Evolutionary conservation across 1,140 invertebrate genomes (phyloP).

Genomic region (Colletes latitarsis): DNA sequence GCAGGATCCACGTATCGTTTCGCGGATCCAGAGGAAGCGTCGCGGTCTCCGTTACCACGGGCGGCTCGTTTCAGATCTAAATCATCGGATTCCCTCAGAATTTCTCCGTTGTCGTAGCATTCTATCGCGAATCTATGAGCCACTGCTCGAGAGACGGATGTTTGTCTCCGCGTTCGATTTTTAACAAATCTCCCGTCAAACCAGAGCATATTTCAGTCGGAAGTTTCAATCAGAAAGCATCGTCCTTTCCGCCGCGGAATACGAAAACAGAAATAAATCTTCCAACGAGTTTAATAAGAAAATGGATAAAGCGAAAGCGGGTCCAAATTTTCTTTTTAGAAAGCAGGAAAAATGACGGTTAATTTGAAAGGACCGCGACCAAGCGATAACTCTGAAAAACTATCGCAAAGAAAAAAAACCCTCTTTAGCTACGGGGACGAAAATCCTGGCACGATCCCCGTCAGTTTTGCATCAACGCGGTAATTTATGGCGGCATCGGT

Average conservation of each 20-base stretch:
- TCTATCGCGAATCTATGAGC: neutral
- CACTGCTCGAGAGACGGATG: neutral
- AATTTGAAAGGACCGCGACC: too few species aligned
- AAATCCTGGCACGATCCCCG: neutral
- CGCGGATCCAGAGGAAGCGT: neutral
- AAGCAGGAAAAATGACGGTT: too few species aligned
- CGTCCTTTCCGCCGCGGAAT: neutral
- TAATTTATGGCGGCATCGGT: neutral
- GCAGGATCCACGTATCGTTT: neutral
- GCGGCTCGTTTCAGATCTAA: too few species aligned
- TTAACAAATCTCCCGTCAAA: slow-evolving; percentile 10
- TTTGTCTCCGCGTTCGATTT: slow-evolving; percentile 6
- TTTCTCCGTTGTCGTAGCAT: neutral
- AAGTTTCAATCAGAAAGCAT: neutral
- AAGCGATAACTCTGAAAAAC: too few species aligned
- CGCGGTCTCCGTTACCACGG: neutral
- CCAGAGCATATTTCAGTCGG: neutral
- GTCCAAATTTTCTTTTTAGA: too few species aligned
- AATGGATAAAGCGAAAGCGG: too few species aligned
- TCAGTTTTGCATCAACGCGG: neutral
- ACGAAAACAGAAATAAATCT: neutral
- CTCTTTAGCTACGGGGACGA: neutral
- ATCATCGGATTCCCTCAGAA: neutral
- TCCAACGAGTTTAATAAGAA: too few species aligned
- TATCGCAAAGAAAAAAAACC: too few species aligned